Evolutionary conservation across 2,888 invertebrate species (phyloP).

Genomic region (Anodontia alba): DNA sequence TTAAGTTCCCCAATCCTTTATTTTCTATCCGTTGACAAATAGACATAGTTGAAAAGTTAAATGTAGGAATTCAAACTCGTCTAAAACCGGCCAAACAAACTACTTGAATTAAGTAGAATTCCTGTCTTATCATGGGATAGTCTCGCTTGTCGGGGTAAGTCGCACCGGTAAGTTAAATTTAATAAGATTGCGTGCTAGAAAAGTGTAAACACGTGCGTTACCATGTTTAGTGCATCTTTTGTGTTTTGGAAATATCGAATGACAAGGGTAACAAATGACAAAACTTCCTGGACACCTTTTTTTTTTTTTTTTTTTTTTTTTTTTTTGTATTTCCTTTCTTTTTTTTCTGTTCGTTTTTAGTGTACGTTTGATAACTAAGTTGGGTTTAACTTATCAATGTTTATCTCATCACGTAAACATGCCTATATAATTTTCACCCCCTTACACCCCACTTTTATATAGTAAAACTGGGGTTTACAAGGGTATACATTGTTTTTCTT

Average conservation of each 20-base stretch:
- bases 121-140: neutral
- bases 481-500: too few relatives aligned
- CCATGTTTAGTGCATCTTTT: neutral
- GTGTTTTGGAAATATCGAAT: neutral
- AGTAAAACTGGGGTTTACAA: too few relatives aligned
- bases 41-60: neutral
- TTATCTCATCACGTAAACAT: too few relatives aligned
- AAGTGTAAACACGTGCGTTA: neutral
- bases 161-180: neutral
- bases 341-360: too few relatives aligned
- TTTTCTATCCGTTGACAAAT: neutral
- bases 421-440: too few relatives aligned
- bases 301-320: too few relatives aligned
- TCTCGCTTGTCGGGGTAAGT: neutral
- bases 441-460: too few relatives aligned
- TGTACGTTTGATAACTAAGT: too few relatives aligned
- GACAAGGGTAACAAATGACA: too few relatives aligned
- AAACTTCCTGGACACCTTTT: too few relatives aligned
- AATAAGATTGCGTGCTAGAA: neutral
- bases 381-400: too few relatives aligned
- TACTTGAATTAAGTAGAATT: neutral
- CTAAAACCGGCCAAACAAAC: neutral
- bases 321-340: too few relatives aligned
- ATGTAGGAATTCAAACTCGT: neutral
- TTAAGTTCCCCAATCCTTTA: neutral